Evolutionary conservation across 2,113 vertebrate species (phyloP), one percentile per base, ranked within the genome.

Genomic region (Merops nubicus): DNA sequence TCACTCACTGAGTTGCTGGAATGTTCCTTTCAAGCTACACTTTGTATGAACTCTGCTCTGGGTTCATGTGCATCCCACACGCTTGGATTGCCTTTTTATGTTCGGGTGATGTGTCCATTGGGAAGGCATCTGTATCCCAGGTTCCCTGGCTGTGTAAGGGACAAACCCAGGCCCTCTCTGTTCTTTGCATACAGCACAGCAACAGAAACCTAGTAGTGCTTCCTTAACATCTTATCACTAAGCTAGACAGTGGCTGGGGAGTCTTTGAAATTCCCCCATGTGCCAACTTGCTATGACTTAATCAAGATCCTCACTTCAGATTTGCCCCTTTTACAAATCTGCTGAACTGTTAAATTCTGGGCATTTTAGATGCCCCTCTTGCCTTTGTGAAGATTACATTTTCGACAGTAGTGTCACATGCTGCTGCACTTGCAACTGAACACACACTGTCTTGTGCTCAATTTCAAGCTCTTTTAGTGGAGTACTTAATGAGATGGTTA

Each of bases 101-200:
- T 93, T 74, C 36, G 84, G n/a, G 12, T 82, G n/a, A 11, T 82
- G 64, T 65, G 56, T 89, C 47, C 60, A 56, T 4, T 85, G 73
- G 47, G 65, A 82, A 42, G 72, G 36, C 85, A 64, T 91, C 90
- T 97, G 92, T 91, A 68, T 88, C 43, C 82, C 96, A 94, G 93
- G 92, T 94, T 88, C 43, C 48, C 51, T 13, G 2, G 22, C 47
- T 0, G 0, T 2, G 5, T 60, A 36, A 75, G 16, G 57, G 36
- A 60, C 57, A 63, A 87, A 42, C 17, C 47, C 77, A 31, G 19
- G n/a, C n/a, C 47, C 4, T 38, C 73, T 36, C n/a, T 65, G 89
- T 60, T 48, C 56, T 67, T 89, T 89, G 21, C 26, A 14, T 62
- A 26, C 2, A 15, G 54, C 33, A 7, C 69, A 53, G 51, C 70